Evolutionary conservation across 1,140 invertebrate genomes (phyloP).

Genomic region (Gryon sp.): DNA sequence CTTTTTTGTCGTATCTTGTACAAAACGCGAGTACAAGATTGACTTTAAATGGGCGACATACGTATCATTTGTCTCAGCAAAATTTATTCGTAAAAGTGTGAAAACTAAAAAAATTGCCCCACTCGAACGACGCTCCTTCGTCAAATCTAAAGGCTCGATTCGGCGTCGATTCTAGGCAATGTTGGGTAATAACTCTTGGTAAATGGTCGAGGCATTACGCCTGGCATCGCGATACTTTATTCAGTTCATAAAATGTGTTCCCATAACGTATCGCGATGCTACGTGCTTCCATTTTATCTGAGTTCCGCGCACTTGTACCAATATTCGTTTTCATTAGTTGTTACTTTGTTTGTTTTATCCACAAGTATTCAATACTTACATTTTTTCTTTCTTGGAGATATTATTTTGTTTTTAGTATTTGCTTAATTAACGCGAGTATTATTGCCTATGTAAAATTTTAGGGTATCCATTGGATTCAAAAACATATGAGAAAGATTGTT

Average conservation of each 20-base stretch:
- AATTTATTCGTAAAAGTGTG: slow-evolving; percentile 46
- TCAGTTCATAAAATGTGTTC: slow-evolving; percentile 75
- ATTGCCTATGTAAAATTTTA: no score
- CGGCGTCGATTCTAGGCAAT: slow-evolving; percentile 69
- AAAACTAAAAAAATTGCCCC: slow-evolving; percentile 39
- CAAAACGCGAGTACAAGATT: slow-evolving; percentile 15
- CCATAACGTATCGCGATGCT: slow-evolving; percentile 67
- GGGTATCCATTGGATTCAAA: no score
- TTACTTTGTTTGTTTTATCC: slow-evolving; percentile 27
- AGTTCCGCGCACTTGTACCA: slow-evolving; percentile 38
- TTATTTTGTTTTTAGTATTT: not conserved
- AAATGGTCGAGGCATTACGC: slow-evolving; percentile 69
- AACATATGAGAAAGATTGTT: no score
- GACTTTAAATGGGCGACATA: slow-evolving; percentile 20
- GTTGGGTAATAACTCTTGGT: slow-evolving; percentile 68
- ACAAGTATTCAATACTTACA: slow-evolving; percentile 15
- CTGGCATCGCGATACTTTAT: slow-evolving; percentile 71
- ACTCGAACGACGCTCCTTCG: slow-evolving; percentile 28
- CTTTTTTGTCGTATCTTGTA: slow-evolving; percentile 6
- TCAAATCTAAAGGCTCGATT: slow-evolving; percentile 65
- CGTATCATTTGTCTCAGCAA: slow-evolving; percentile 11
- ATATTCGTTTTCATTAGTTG: slow-evolving; percentile 47
- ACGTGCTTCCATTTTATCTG: slow-evolving; percentile 73
- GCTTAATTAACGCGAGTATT: no score
- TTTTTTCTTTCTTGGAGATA: slow-evolving; percentile 3